Evolutionary conservation across 2,888 invertebrate genomes (phyloP).

Genomic region (Papilio protenor): DNA sequence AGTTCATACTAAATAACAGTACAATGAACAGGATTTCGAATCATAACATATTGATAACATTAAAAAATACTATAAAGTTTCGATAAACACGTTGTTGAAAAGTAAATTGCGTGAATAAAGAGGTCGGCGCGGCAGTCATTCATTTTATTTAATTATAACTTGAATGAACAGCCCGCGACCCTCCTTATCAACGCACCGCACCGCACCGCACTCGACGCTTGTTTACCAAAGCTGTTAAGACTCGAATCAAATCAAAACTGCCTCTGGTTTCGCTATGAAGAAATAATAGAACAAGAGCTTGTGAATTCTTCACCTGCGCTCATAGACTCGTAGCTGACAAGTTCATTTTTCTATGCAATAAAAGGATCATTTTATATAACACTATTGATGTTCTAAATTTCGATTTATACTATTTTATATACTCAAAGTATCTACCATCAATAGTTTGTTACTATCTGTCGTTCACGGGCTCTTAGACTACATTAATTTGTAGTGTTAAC

Average conservation of each 20-base stretch:
- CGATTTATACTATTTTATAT: not conserved
- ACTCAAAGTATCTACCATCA: too few relatives aligned
- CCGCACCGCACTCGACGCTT: slow-evolving; percentile 34
- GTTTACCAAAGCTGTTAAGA: slow-evolving; percentile 35
- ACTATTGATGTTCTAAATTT: not conserved
- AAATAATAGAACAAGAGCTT: slow-evolving; percentile 10
- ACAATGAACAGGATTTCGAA: slow-evolving; percentile 20
- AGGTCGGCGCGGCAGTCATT: slow-evolving; percentile 57
- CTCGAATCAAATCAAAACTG: slow-evolving; percentile 31
- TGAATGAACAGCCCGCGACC: slow-evolving; percentile 71
- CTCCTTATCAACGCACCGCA: slow-evolving; percentile 61
- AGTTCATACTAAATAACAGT: not conserved
- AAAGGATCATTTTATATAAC: not conserved
- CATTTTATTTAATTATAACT: slow-evolving; percentile 69
- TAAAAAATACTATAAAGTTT: slow-evolving; percentile 33
- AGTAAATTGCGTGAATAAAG: slow-evolving; percentile 48
- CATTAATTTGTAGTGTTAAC: slow-evolving; percentile 3
- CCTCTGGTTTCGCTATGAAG: slow-evolving; percentile 10
- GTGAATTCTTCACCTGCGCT: not conserved
- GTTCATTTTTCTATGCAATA: not conserved
- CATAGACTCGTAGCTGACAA: not conserved
- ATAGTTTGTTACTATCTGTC: not conserved
- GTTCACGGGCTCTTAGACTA: not conserved
- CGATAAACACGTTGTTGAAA: slow-evolving; percentile 45
- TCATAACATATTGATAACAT: slow-evolving; percentile 33